Evolutionary conservation across 2,113 vertebrate species (phyloP).

Genomic region (Tympanuchus pallidicinctus): DNA sequence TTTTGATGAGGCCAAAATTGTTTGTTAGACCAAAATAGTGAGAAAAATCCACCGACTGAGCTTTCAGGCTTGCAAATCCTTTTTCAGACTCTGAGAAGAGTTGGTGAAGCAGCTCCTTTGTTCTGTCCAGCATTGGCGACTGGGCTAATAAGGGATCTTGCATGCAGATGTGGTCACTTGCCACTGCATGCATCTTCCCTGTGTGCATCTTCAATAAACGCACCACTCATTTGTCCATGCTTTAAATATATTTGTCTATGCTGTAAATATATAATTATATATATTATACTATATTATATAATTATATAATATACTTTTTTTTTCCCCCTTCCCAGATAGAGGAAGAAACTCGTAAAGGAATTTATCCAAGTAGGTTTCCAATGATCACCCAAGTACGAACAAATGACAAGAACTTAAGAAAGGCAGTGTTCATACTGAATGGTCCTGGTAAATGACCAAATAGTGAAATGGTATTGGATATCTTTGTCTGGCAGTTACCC

Average conservation of each 20-base stretch:
- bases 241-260: too few species aligned
- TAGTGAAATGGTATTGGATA: neutral
- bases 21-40: neutral
- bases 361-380: neutral
- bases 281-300: too few species aligned
- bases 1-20: neutral
- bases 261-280: too few species aligned
- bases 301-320: too few species aligned
- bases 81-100: neutral
- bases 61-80: neutral
- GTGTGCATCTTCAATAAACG: neutral
- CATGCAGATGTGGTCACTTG: neutral
- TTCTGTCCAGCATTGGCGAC: neutral
- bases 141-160: neutral
- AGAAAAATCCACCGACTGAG: neutral
- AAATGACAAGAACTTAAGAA: neutral
- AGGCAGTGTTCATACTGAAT: neutral
- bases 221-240: neutral
- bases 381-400: neutral
- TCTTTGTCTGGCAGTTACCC: neutral
- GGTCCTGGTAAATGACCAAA: neutral
- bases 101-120: neutral
- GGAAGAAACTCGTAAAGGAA: neutral
- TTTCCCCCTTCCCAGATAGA: neutral
- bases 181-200: neutral